Evolutionary conservation across 2,888 invertebrate genomes (phyloP), one percentile per base, ranked within the genome.

Genomic region (Biston betularia): DNA sequence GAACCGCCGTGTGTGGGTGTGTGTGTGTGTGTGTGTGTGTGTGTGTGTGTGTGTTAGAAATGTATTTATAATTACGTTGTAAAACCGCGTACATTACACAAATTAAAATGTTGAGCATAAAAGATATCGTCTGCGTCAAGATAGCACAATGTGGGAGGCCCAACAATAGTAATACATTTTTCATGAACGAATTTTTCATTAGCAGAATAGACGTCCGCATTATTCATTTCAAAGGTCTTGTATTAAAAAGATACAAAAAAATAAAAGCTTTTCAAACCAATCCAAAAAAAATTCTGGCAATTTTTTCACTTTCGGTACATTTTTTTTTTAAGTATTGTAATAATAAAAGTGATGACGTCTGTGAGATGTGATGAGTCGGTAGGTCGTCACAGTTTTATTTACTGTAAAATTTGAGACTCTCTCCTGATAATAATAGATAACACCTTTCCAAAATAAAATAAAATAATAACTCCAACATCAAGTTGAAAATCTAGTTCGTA

Each of bases 211-310:
- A 34, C 11, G 10, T 11, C 24, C 1, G 40, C 12, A 45, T 46
- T 24, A 38, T 46, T 55, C 56, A 44, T 57, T 52, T 52, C 45
- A 46, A 53, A 59, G 11, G 33, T 46, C 52, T 38, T 58, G 44
- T 45, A 45, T 55, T 55, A 49, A 55, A 52, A 65, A 46, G 33
- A 48, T 50, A 63, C 44, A 55, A 61, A 61, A n/a, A 24, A 56
- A 44, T 24, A 56, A 62, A 63, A 63, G 56, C 64, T 40, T 33
- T 42, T 34, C 46, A 8, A 59, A 56, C 45, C 24, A 65, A 52
- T 54, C 45, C 62, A 52, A 62, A 64, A 71, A 71, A 71, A 24
- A 24, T 69, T 50, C 48, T 57, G 66, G 42, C 49, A 33, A 56
- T 59, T 65, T 72, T 73, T 69, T 60, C 63, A 9, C 3, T n/a